Conservation (phyloP, 2,113 vertebrate species). For the Sorex araneus region DNA sequence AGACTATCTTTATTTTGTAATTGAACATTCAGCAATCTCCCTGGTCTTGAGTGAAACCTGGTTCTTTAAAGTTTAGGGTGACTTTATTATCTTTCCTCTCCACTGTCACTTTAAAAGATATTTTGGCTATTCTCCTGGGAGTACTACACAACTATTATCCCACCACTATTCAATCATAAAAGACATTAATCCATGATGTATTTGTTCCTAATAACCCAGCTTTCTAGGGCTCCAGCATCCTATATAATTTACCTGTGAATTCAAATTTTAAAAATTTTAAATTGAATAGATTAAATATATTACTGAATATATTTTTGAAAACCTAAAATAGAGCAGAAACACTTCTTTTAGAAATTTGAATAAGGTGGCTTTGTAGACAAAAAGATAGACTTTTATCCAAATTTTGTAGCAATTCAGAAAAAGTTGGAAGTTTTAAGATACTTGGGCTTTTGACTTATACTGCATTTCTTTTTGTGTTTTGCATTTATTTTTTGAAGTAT, state of each 20-base stretch:
- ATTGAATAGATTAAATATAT: constrained; percentile 10
- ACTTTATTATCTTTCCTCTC: neutral
- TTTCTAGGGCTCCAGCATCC: neutral
- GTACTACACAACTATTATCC: fast-evolving
- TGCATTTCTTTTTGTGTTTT: no score
- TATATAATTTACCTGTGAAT: neutral
- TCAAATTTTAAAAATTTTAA: neutral
- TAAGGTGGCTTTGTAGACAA: neutral
- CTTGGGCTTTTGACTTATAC: no score
- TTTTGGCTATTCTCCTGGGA: neutral
- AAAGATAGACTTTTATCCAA: neutral
- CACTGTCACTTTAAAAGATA: neutral
- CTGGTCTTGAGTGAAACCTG: neutral
- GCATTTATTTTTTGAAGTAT: no score
- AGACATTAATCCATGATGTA: neutral
- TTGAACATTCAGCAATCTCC: neutral
- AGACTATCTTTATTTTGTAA: neutral
- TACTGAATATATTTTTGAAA: constrained; percentile 15
- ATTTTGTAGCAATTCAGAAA: neutral
- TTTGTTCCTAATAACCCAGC: neutral
- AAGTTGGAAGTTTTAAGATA: neutral
- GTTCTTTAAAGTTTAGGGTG: neutral
- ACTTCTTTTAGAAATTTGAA: neutral
- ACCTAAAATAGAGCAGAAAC: neutral
- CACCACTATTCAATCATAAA: neutral